Base-by-base conservation (phyloP, 2,888 invertebrate genomes). In the Zygothrica quintamaculata region DNA sequence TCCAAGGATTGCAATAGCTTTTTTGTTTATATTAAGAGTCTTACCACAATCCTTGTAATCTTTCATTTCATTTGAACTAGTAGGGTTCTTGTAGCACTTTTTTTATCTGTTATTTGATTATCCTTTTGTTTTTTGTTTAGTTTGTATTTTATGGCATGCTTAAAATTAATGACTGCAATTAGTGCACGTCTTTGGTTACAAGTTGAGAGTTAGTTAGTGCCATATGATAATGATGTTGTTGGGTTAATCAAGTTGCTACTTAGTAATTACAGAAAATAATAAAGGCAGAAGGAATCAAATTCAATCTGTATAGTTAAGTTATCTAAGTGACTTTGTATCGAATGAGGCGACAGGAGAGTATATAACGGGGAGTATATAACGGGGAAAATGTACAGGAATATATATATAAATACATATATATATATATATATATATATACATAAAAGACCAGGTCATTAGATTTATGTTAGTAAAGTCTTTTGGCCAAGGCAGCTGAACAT, bases 401-500 rank as follows among this genome's bases (percentile, higher is more conserved):
- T n/a, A n/a, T n/a, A n/a, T n/a, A n/a, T n/a, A n/a, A n/a, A n/a
- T n/a, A n/a, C n/a, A n/a, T n/a, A n/a, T n/a, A n/a, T n/a, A n/a
- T n/a, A n/a, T n/a, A n/a, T n/a, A n/a, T n/a, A n/a, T n/a, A n/a
- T n/a, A n/a, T n/a, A n/a, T n/a, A n/a, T n/a, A n/a, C n/a, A 34
- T 51, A 34, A 50, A 40, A 52, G 60, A 39, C 36, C 62, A 69
- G 65, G 75, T 71, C 76, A 71, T 71, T 69, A 75, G 84, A 84
- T 84, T 84, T 77, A 84, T 84, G 81, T 72, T 77, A 70, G 67
- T 70, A 68, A 84, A 62, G 55, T 67, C 67, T 72, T n/a, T 57
- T 59, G 65, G 58, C 65, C 69, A 50, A 50, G 61, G 65, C 77
- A 70, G 55, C 61, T 59, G 76, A 60, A 77, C 84, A 80, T 81